Evolutionary conservation across 2,888 invertebrate species (phyloP).

Genomic region (Monopis laevigella): DNA sequence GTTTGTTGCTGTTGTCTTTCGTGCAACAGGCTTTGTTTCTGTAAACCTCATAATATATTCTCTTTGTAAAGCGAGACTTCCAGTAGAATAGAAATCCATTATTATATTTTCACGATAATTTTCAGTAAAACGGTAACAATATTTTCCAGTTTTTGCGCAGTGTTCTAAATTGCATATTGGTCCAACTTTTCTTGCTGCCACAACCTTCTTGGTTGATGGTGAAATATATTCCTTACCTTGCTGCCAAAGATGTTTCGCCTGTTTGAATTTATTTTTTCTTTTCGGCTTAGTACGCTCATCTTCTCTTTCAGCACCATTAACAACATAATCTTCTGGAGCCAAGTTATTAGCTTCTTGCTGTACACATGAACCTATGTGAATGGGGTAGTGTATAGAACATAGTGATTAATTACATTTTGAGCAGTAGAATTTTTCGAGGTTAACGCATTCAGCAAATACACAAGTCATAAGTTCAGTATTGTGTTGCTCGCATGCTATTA

Average conservation of each 20-base stretch:
- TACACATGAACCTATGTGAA: constrained; percentile 1
- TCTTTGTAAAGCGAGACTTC: not conserved
- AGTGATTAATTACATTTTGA: not conserved
- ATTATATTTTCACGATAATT: not conserved
- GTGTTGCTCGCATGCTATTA: constrained; percentile 1
- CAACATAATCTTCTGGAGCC: constrained; percentile 3
- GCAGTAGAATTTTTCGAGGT: not conserved
- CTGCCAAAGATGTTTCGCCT: constrained; percentile 1
- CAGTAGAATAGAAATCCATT: not conserved
- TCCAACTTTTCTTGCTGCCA: not conserved
- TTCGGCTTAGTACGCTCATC: not conserved
- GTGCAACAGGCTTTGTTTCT: not conserved
- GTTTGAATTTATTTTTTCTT: constrained; percentile 8
- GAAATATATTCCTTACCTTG: not conserved
- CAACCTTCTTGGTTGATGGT: not conserved
- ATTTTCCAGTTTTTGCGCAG: not conserved
- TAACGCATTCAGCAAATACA: not conserved
- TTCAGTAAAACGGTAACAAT: not conserved
- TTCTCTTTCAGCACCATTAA: constrained; percentile 1
- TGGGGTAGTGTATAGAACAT: constrained; percentile 5
- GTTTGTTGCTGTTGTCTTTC: not conserved
- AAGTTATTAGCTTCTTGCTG: not conserved
- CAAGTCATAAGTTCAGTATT: not conserved
- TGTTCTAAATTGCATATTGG: not conserved
- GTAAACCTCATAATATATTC: not conserved